Conservation (phyloP, 2,113 vertebrate species). For the Nothocercus julius region DNA sequence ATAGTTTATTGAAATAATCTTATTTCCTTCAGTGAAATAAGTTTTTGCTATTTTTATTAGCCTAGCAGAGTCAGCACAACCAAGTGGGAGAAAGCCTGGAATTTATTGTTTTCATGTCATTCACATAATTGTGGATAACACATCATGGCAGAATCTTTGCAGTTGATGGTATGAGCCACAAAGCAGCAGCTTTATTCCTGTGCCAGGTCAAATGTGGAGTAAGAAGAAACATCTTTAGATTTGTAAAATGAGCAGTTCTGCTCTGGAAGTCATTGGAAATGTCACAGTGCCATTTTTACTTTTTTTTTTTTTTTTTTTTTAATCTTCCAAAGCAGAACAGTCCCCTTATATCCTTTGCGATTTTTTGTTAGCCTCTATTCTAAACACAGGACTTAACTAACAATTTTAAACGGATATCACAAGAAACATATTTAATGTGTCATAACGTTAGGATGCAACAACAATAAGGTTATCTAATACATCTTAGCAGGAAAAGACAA, state of each 20-base stretch:
- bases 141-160: neutral
- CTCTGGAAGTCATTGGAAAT: slow-evolving; percentile 42
- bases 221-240: slow-evolving; percentile 48
- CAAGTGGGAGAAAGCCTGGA: neutral
- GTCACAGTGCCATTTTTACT: slow-evolving; percentile 12
- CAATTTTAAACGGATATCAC: slow-evolving; percentile 19
- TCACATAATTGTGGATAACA: neutral
- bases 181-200: slow-evolving; percentile 6
- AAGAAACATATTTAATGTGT: slow-evolving; percentile 18
- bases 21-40: neutral
- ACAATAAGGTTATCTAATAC: slow-evolving; percentile 26
- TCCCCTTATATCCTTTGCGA: neutral
- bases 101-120: neutral
- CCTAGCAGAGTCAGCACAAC: neutral
- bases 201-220: slow-evolving; percentile 18
- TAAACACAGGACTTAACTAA: slow-evolving; percentile 2
- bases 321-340: neutral
- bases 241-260: slow-evolving; percentile 39
- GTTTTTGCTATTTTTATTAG: neutral
- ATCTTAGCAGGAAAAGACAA: slow-evolving; percentile 25
- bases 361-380: slow-evolving; percentile 15
- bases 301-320: neutral
- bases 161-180: neutral
- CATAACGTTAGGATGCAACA: slow-evolving; percentile 24
- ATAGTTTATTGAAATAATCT: neutral